A percentile compares a stretch with the other conserved stretches of the same genome.
phyloP scores from a whole-genome alignment of 37 sponge, comb jelly and placozoan genomes.

The Crambe crambe region DNA sequence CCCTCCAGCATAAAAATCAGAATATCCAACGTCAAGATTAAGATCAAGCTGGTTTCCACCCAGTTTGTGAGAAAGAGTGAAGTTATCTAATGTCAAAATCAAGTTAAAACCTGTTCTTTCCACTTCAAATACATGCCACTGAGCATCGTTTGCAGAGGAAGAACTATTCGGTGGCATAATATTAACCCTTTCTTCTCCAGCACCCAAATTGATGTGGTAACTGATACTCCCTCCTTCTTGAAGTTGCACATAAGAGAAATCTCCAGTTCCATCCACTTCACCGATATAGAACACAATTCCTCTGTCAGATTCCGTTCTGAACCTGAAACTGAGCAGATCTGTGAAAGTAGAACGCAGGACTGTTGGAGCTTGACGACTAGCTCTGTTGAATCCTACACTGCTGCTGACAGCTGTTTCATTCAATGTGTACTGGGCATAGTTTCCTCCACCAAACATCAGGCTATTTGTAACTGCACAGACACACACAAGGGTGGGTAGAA shows the following conservation, averaged over 20 bases:
- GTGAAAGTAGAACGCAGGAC: not conserved
- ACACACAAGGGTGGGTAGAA: not conserved
- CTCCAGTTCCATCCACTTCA: slow-evolving; percentile 2
- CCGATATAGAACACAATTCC: slow-evolving; percentile 17
- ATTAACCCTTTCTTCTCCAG: slow-evolving; percentile 10
- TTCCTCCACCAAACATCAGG: slow-evolving; percentile 36
- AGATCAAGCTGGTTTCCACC: slow-evolving; percentile 30
- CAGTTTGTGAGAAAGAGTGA: slow-evolving; percentile 4
- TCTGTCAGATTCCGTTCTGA: slow-evolving; percentile 8
- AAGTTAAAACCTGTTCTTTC: slow-evolving; percentile 22
- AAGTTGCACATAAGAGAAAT: slow-evolving; percentile 20
- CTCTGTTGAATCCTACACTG: not conserved
- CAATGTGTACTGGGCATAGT: slow-evolving; percentile 47
- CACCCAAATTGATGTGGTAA: slow-evolving; percentile 38
- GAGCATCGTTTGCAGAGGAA: slow-evolving; percentile 10
- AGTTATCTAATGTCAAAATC: slow-evolving; percentile 25
- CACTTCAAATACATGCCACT: slow-evolving; percentile 42
- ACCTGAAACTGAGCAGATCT: slow-evolving; percentile 21
- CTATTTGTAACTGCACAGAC: slow-evolving; percentile 29
- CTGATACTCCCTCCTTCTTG: slow-evolving; percentile 23
- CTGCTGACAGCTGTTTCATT: not conserved
- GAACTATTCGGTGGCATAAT: not conserved
- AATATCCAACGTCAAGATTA: slow-evolving; percentile 23
- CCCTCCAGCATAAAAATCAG: slow-evolving; percentile 55
- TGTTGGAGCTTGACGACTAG: not conserved